phyloP scores from a whole-genome alignment of 2,113 vertebrate genomes.

The Corydoras sp. region DNA sequence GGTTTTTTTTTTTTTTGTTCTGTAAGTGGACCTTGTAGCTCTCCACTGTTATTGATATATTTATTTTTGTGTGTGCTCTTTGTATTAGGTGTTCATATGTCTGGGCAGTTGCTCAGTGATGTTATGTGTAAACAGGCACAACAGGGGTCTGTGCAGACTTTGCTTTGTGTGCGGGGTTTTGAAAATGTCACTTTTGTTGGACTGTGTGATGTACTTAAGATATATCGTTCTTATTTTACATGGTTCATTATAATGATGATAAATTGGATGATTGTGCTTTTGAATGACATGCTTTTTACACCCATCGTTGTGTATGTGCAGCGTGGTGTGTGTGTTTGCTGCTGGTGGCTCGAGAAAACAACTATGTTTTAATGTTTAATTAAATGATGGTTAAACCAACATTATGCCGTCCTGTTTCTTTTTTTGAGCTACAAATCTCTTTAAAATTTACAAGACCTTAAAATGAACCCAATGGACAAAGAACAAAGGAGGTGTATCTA shows the following conservation, averaged over 20 bases:
- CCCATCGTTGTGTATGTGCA: slow-evolving; percentile 52
- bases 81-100: slow-evolving; percentile 44
- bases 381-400: slow-evolving; percentile 56
- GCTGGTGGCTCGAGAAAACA: slow-evolving; percentile 52
- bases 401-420: slow-evolving; percentile 10
- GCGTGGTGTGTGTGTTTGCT: slow-evolving; percentile 51
- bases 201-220: slow-evolving; percentile 41
- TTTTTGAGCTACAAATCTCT: neutral
- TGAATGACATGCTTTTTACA: slow-evolving; percentile 49
- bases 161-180: slow-evolving; percentile 24
- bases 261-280: slow-evolving; percentile 56
- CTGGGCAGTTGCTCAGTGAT: slow-evolving; percentile 42
- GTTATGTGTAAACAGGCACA: slow-evolving; percentile 36
- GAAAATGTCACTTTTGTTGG: slow-evolving; percentile 40
- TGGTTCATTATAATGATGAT: slow-evolving; percentile 53
- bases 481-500: too few relatives aligned
- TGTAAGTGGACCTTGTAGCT: neutral
- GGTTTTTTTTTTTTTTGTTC: neutral
- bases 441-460: too few relatives aligned
- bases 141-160: slow-evolving; percentile 21
- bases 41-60: slow-evolving; percentile 12
- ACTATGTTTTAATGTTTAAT: slow-evolving; percentile 64
- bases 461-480: too few relatives aligned
- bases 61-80: slow-evolving; percentile 38
- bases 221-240: slow-evolving; percentile 35